phyloP scores from a whole-genome alignment of 2,888 invertebrate genomes.

The Lagria hirta region DNA sequence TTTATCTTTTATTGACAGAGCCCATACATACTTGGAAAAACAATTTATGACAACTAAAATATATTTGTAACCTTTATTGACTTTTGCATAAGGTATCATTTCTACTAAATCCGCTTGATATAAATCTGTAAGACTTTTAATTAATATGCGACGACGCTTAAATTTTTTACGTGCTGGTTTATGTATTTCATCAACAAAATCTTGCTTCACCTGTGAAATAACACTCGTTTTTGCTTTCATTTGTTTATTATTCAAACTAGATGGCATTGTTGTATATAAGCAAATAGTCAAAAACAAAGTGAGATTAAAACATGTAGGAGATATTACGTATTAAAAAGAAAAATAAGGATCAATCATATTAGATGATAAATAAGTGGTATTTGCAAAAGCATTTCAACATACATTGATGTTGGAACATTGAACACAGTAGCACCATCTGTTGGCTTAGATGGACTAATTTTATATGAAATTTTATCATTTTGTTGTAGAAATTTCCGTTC shows the following conservation, averaged over 20 bases:
- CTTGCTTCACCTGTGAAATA: constrained; percentile 4
- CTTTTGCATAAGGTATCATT: constrained; percentile 37
- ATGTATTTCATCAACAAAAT: constrained; percentile 42
- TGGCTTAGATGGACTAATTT: too few species aligned
- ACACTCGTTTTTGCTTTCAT: neutral
- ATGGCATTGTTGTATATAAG: neutral
- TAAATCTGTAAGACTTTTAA: constrained; percentile 46
- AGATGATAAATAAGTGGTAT: too few species aligned
- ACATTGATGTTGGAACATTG: too few species aligned
- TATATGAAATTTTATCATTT: too few species aligned
- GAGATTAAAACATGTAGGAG: too few species aligned
- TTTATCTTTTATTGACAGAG: constrained; percentile 39
- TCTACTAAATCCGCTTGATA: constrained; percentile 37
- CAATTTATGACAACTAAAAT: constrained; percentile 43
- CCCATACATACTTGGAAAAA: constrained; percentile 47
- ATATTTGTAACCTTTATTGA: constrained; percentile 40
- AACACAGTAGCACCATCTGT: too few species aligned
- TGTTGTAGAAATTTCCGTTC: too few species aligned
- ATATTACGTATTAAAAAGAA: too few species aligned
- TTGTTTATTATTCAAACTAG: neutral
- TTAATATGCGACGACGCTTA: constrained; percentile 40
- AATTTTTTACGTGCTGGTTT: constrained; percentile 46
- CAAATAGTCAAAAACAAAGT: too few species aligned
- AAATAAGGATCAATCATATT: too few species aligned
- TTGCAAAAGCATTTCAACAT: too few species aligned